Conservation (phyloP, 64 coral and sea anemone genomes). For the Pocillopora damicornis region DNA sequence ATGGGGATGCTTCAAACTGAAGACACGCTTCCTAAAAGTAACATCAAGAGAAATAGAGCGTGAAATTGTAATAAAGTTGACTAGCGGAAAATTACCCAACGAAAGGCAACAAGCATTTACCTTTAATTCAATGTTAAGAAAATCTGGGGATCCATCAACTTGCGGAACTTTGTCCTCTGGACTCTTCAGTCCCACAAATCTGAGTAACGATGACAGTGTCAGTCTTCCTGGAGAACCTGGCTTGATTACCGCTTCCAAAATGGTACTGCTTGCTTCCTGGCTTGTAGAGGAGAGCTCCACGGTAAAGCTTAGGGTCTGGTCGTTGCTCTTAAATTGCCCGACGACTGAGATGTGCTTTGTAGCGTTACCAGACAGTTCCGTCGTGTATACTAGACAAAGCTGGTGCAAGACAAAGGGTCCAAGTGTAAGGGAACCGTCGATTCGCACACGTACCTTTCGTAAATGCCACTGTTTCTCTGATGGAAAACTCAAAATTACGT, state of each 20-base stretch:
- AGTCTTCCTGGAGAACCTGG: slow-evolving; percentile 4
- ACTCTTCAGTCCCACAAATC: background rate
- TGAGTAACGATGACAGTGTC: slow-evolving; percentile 6
- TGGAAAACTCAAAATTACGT: background rate
- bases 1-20: slow-evolving; percentile 2
- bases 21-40: background rate
- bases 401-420: slow-evolving; percentile 18
- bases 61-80: too few species aligned
- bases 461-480: background rate
- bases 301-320: background rate
- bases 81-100: too few species aligned
- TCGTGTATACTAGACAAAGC: background rate
- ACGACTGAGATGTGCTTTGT: background rate
- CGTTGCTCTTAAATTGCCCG: slow-evolving; percentile 9
- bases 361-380: background rate
- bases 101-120: background rate
- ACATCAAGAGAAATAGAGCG: background rate
- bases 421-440: background rate
- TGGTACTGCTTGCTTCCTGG: background rate
- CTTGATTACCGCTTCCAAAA: background rate
- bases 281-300: slow-evolving; percentile 14
- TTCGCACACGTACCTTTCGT: background rate
- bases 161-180: slow-evolving; percentile 1
- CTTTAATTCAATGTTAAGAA: slow-evolving; percentile 14
- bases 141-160: slow-evolving; percentile 19